Conservation (phyloP, 2,797 vertebrate genomes). For the Mus caroli region DNA sequence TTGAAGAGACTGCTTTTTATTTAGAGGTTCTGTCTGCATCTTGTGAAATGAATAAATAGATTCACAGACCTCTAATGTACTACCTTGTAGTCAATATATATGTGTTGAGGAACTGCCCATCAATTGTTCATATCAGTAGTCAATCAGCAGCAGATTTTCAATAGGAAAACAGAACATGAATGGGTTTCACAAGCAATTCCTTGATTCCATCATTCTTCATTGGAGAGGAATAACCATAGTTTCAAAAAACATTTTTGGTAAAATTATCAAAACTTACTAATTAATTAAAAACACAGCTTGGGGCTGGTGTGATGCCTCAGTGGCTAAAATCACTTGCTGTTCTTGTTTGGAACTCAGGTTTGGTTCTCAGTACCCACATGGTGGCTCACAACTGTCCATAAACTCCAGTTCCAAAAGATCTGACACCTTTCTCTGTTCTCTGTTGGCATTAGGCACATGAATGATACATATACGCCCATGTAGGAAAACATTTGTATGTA, state of each 20-base stretch:
- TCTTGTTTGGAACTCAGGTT: background rate
- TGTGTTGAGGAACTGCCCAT: background rate
- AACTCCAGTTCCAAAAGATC: background rate
- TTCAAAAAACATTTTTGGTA: constrained; percentile 20
- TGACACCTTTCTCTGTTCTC: background rate
- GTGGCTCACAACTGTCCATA: background rate
- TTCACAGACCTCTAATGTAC: background rate
- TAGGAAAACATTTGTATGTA: background rate
- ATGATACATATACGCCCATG: background rate
- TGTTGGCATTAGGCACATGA: background rate
- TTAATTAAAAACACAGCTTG: background rate
- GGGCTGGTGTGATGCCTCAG: background rate
- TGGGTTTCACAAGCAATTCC: background rate
- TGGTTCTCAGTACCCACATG: background rate
- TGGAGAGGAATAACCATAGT: background rate
- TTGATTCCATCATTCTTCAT: constrained; percentile 43
- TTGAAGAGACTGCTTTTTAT: constrained; percentile 36
- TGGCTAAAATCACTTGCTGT: background rate
- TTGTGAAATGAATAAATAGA: background rate
- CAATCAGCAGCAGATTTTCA: constrained; percentile 32
- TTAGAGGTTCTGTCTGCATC: background rate
- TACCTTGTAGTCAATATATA: background rate
- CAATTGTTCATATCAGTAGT: background rate
- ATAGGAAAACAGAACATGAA: constrained; percentile 29
- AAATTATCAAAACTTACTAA: background rate